Base-by-base conservation (phyloP, 2,888 invertebrate species). In the Octonoba sinensis region DNA sequence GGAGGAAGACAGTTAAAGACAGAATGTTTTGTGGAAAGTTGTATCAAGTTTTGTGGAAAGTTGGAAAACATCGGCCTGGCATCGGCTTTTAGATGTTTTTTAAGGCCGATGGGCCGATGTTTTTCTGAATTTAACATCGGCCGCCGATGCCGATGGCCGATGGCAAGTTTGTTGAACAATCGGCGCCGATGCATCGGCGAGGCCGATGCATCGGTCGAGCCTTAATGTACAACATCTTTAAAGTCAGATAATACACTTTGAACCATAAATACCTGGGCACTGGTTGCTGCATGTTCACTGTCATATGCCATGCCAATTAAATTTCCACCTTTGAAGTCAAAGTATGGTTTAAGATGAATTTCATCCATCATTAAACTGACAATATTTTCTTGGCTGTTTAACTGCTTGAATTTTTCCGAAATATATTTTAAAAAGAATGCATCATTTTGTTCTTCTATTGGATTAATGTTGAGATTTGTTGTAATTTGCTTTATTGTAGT, bases 201-300 rank as follows among this genome's bases (percentile, higher is more conserved):
- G n/a, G n/a, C n/a, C n/a, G n/a, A n/a, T n/a, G n/a, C n/a, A n/a
- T n/a, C n/a, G n/a, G n/a, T n/a, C n/a, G n/a, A n/a, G n/a, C n/a
- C n/a, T n/a, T n/a, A n/a, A 15, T 76, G 54, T 3, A 44, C 76
- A 27, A 76, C 69, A 49, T 70, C 69, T 62, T 76, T 62, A 44
- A 27, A 69, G 15, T n/a, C 4, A 20, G 76, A 62, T 36, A 76
- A 46, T 15, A 76, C 18, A 22, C 76, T 60, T 6, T 18, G 44
- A 36, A 76, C 49, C 76, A 69, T 70, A 36, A 78, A 78, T 12
- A 57, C 65, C 18, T 57, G 44, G 16, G 57, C 72, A 20, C 22
- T 20, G 20, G 64, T 47, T 56, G 71, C 72, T 49, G 66, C 72
- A 24, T 69, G 16, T 4, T 51, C 27, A 24, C 27, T 36, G 3